Conservation (phyloP, 1,140 invertebrate species). For the Plutomurus gul region DNA sequence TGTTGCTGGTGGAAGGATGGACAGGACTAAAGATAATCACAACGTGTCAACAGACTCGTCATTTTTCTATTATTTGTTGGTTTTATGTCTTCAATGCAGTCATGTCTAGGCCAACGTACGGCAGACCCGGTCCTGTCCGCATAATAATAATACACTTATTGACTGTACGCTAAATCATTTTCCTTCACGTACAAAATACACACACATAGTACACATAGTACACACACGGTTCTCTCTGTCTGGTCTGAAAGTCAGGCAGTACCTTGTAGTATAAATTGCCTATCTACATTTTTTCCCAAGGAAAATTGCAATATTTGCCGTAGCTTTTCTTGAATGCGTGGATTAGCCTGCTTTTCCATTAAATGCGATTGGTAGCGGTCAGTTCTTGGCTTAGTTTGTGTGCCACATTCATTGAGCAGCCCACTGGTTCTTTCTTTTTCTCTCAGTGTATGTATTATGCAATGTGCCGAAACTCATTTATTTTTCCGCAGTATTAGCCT, state of each 20-base stretch:
- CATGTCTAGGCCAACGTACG: neutral
- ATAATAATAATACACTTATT: neutral
- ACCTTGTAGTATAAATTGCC: too few relatives aligned
- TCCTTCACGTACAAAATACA: too few relatives aligned
- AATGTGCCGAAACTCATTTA: conserved; percentile 6
- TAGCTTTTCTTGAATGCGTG: too few relatives aligned
- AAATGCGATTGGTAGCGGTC: too few relatives aligned
- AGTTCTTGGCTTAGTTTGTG: too few relatives aligned
- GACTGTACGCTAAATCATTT: too few relatives aligned
- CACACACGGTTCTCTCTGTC: neutral
- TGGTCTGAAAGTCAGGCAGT: too few relatives aligned
- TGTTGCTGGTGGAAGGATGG: neutral
- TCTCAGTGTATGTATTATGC: neutral
- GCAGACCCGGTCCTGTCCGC: neutral
- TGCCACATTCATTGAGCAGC: too few relatives aligned
- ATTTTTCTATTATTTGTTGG: conserved; percentile 10
- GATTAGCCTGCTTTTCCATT: too few relatives aligned
- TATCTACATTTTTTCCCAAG: too few relatives aligned
- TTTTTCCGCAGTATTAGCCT: neutral
- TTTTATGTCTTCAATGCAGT: neutral
- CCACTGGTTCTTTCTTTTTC: neutral
- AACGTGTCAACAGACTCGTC: conserved; percentile 14
- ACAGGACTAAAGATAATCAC: conserved; percentile 25
- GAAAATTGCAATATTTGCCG: too few relatives aligned
- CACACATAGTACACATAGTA: neutral